Conservation (phyloP, 2,113 vertebrate species). For the Rhegmatorhina hoffmannsi region DNA sequence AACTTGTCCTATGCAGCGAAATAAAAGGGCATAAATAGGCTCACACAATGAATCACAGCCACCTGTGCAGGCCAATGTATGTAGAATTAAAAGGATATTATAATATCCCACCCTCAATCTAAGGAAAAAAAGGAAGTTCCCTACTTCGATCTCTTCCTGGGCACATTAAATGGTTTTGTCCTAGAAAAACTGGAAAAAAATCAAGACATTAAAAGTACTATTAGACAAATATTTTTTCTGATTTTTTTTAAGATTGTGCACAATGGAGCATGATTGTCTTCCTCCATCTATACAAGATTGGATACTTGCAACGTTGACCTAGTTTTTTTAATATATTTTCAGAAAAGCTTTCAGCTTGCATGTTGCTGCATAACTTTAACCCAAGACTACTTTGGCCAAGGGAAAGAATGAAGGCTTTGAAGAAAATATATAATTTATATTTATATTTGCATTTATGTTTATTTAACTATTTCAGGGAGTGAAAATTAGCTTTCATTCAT, state of each 20-base stretch:
- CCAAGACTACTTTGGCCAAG: not conserved
- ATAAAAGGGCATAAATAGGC: conserved; percentile 32
- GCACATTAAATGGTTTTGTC: not conserved
- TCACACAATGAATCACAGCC: not conserved
- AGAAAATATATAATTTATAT: not conserved
- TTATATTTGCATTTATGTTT: not conserved
- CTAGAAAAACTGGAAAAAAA: not conserved
- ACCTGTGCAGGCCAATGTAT: not conserved
- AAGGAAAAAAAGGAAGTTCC: not conserved
- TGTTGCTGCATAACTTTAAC: not conserved
- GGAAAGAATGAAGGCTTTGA: not conserved
- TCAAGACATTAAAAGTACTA: not conserved
- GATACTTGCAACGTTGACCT: not conserved
- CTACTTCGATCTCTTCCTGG: not conserved
- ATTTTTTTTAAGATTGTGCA: not conserved
- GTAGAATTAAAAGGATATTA: conserved; percentile 1
- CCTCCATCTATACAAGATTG: not conserved
- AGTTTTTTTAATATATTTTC: not conserved
- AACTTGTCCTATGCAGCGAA: not conserved
- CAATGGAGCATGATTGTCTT: not conserved
- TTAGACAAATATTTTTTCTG: not conserved
- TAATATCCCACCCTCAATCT: not conserved
- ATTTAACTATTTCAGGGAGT: not conserved
- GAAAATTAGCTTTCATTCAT: not conserved
- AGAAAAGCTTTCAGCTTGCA: not conserved